Evolutionary conservation across 2,797 vertebrate genomes (phyloP).

Genomic region (Craterocephalus amniculus): DNA sequence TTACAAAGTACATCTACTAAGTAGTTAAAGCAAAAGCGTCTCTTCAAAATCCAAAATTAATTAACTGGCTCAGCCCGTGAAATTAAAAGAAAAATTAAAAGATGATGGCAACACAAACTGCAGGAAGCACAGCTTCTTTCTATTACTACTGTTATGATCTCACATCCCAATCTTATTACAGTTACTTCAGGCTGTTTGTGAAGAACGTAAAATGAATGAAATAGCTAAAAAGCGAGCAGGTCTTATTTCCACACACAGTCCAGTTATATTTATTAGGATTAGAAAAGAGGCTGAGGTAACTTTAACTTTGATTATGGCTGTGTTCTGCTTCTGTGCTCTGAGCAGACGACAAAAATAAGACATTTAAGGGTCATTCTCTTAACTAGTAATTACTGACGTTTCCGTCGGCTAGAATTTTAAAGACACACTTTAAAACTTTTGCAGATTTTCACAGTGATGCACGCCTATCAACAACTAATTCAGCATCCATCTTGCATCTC

Average conservation of each 20-base stretch:
- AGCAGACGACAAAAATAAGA: neutral
- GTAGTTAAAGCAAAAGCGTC: neutral
- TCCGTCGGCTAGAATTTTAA: neutral
- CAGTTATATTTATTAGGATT: neutral
- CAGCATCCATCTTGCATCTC: too few relatives aligned
- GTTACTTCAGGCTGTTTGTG: neutral
- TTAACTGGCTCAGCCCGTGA: neutral
- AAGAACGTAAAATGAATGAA: neutral
- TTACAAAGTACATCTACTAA: conserved; percentile 4
- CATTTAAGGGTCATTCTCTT: neutral
- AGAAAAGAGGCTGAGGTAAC: neutral
- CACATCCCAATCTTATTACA: neutral
- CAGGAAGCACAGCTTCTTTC: neutral
- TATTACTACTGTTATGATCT: neutral
- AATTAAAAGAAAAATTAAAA: neutral
- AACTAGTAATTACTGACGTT: neutral
- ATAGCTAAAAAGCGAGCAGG: neutral
- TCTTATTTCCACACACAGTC: neutral
- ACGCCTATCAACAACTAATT: too few relatives aligned
- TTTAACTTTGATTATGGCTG: neutral
- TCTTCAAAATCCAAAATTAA: conserved; percentile 7
- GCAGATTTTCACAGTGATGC: too few relatives aligned
- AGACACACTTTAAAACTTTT: too few relatives aligned
- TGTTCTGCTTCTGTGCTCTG: neutral
- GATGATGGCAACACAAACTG: neutral